Conservation (phyloP, 2,888 invertebrate species). For the Lumbricus terrestris region DNA sequence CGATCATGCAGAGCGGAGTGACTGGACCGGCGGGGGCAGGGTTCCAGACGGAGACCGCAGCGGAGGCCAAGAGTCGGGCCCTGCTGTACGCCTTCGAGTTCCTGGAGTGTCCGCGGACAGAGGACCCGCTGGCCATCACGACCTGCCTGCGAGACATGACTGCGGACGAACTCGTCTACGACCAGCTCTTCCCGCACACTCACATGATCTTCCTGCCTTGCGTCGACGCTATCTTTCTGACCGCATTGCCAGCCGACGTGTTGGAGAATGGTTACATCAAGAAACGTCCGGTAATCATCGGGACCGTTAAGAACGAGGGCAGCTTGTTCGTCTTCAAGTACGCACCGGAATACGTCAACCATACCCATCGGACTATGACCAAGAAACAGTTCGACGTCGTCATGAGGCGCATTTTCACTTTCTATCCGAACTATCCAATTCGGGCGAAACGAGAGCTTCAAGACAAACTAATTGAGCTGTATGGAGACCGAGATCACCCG, state of each 20-base stretch:
- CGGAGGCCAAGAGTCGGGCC: conserved; percentile 76
- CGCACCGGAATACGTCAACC: conserved; percentile 58
- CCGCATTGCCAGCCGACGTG: conserved; percentile 70
- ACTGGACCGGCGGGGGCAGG: conserved; percentile 92
- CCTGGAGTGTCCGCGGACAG: conserved; percentile 30
- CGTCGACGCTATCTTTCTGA: conserved; percentile 87
- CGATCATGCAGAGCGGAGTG: conserved; percentile 64
- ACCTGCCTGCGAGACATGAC: conserved; percentile 34
- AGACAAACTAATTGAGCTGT: conserved; percentile 87
- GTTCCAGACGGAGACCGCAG: conserved; percentile 68
- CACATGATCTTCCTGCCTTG: conserved; percentile 90
- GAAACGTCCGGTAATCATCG: conserved; percentile 85
- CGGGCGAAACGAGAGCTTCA: conserved; percentile 69
- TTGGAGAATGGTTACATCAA: conserved; percentile 82
- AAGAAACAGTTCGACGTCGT: conserved; percentile 76
- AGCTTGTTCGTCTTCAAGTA: conserved; percentile 92
- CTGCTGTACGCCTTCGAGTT: conserved; percentile 68
- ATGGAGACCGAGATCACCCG: conserved; percentile 85
- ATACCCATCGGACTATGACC: conserved; percentile 65
- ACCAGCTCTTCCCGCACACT: conserved; percentile 66
- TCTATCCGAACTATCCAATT: conserved; percentile 60
- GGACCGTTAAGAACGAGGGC: conserved; percentile 88
- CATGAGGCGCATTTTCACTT: conserved; percentile 79
- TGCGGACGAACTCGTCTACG: conserved; percentile 35
- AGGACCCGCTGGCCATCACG: conserved; percentile 31